These are phyloP conservation scores for Athalia cordata DNA, from an alignment of 2,888 invertebrate species.

Conservation along the genomic window DNA sequence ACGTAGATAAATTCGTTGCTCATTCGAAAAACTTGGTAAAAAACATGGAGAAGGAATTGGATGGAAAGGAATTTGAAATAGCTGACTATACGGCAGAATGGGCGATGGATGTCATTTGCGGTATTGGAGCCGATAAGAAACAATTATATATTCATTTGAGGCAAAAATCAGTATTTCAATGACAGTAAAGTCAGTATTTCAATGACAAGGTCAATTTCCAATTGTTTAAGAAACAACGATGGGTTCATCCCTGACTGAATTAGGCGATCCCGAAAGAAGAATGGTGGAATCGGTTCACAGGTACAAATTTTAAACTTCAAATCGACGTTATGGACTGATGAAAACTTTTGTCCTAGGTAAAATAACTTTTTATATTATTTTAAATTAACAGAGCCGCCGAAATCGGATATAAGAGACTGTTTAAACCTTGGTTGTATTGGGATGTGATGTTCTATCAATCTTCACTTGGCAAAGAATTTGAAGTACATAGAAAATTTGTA, in stretches of 20 bases:
- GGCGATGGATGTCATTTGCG: conserved; percentile 79
- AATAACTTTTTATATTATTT: neutral
- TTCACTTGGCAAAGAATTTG: conserved; percentile 72
- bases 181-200: no score
- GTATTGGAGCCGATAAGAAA: conserved; percentile 65
- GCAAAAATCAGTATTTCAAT: conserved; percentile 14
- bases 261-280: neutral
- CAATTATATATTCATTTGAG: conserved; percentile 41
- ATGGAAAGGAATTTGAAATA: conserved; percentile 74
- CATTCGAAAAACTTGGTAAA: conserved; percentile 76
- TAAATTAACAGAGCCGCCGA: conserved; percentile 30
- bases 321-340: no score
- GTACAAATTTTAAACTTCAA: neutral
- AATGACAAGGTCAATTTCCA: neutral
- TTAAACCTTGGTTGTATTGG: conserved; percentile 47
- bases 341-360: neutral
- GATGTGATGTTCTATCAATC: conserved; percentile 46
- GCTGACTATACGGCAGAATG: conserved; percentile 76
- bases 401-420: conserved; percentile 39
- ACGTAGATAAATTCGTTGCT: conserved; percentile 78
- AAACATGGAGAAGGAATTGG: conserved; percentile 71
- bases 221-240: conserved; percentile 80
- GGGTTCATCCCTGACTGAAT: conserved; percentile 74
- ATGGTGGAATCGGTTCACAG: neutral
- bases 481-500: conserved; percentile 76